A percentile compares a stretch with the other conserved stretches of the same genome.
phyloP scores from a whole-genome alignment of 2,888 invertebrate genomes.

The Leucophenga maculata region DNA sequence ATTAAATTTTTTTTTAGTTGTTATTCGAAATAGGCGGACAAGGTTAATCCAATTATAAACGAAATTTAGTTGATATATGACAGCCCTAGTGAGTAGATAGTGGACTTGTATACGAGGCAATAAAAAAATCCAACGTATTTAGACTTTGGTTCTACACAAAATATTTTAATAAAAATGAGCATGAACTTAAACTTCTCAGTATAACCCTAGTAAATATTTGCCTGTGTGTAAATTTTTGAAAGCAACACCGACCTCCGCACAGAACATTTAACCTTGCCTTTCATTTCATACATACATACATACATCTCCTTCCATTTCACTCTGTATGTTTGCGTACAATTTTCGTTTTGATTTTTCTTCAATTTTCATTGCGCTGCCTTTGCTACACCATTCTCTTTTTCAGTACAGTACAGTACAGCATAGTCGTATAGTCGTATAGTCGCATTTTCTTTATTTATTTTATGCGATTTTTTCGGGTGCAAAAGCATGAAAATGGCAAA shows the following conservation, averaged over 20 bases:
- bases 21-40: too few relatives aligned
- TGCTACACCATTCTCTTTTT: not conserved
- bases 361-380: not conserved
- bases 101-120: too few relatives aligned
- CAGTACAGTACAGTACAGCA: not conserved
- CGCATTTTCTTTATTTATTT: slow-evolving; percentile 15
- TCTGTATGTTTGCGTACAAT: slow-evolving; percentile 21
- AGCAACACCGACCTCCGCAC: too few relatives aligned
- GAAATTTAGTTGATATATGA: too few relatives aligned
- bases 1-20: too few relatives aligned
- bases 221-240: too few relatives aligned
- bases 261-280: not conserved
- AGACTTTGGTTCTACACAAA: too few relatives aligned
- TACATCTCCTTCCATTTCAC: not conserved
- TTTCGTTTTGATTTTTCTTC: slow-evolving; percentile 25
- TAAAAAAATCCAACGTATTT: too few relatives aligned
- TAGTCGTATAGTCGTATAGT: not conserved
- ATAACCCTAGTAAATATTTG: too few relatives aligned
- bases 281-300: not conserved
- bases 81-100: too few relatives aligned
- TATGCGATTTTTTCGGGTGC: slow-evolving; percentile 37
- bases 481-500: slow-evolving; percentile 66
- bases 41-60: too few relatives aligned
- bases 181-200: not conserved
- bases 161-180: too few relatives aligned